Evolutionary conservation across 30 jellyfish, hydroid and myxozoan species (phyloP).

Genomic region (Rhopilema esculentum): DNA sequence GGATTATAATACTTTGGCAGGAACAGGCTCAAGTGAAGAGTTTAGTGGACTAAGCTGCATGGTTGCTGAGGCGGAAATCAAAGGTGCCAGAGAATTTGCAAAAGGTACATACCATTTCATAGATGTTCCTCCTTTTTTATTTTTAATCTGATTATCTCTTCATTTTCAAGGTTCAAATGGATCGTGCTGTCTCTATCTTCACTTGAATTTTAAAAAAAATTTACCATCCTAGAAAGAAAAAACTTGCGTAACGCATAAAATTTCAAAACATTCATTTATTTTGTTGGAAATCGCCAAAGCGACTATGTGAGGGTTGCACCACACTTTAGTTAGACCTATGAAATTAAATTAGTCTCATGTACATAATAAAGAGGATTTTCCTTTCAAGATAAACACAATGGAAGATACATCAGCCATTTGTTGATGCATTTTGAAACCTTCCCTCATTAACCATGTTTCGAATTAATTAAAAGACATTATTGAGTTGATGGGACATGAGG

Average conservation of each 20-base stretch:
- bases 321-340: not conserved
- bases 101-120: constrained; percentile 25
- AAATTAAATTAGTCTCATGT: no score
- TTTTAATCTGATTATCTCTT: not conserved
- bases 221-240: no score
- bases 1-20: constrained; percentile 49
- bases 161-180: not conserved
- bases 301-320: not conserved
- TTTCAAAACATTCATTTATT: not conserved
- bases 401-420: no score
- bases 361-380: no score
- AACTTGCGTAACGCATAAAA: not conserved
- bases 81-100: constrained; percentile 72
- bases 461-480: no score
- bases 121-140: not conserved
- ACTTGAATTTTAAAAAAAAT: no score
- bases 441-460: no score
- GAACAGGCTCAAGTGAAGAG: constrained; percentile 39
- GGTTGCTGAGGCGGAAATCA: constrained; percentile 99
- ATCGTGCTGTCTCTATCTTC: not conserved
- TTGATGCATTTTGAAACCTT: no score
- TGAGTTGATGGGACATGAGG: no score
- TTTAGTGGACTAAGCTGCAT: constrained; percentile 89
- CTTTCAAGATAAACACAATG: no score
- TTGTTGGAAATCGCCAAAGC: no score